phyloP scores from a whole-genome alignment of 2,888 invertebrate genomes.

The Agapetus fuscipes region DNA sequence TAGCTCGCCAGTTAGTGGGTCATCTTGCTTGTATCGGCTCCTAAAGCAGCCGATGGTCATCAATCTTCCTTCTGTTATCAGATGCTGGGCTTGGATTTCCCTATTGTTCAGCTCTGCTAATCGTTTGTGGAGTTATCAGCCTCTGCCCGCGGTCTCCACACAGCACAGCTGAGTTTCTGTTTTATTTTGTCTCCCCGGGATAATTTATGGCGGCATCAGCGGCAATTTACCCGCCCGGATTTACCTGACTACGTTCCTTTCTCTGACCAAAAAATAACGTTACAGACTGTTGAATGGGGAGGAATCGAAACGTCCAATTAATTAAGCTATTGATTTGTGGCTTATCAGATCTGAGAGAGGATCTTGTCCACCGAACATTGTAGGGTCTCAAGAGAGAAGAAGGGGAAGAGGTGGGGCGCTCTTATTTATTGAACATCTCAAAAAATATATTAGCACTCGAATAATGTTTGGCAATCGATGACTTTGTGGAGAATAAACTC shows the following conservation, averaged over 20 bases:
- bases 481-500: constrained; percentile 15
- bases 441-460: constrained; percentile 17
- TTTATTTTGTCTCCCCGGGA: constrained; percentile 14
- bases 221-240: constrained; percentile 11
- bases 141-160: too few species aligned
- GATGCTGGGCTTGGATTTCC: too few species aligned
- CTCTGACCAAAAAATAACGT: constrained; percentile 10
- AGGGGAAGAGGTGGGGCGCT: not conserved
- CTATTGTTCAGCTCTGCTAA: too few species aligned
- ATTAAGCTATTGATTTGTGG: constrained; percentile 22
- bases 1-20: too few species aligned
- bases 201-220: constrained; percentile 20
- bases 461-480: constrained; percentile 21
- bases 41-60: too few species aligned
- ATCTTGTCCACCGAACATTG: constrained; percentile 3
- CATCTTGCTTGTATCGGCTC: too few species aligned
- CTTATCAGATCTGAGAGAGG: constrained; percentile 15
- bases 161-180: too few species aligned
- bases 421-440: constrained; percentile 13
- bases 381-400: not conserved
- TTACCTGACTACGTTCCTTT: constrained; percentile 8
- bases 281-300: constrained; percentile 20
- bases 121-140: too few species aligned
- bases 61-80: too few species aligned
- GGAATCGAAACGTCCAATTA: constrained; percentile 22